phyloP scores from a whole-genome alignment of 2,888 invertebrate species.

The Sinopyrophorus schimmeli region DNA sequence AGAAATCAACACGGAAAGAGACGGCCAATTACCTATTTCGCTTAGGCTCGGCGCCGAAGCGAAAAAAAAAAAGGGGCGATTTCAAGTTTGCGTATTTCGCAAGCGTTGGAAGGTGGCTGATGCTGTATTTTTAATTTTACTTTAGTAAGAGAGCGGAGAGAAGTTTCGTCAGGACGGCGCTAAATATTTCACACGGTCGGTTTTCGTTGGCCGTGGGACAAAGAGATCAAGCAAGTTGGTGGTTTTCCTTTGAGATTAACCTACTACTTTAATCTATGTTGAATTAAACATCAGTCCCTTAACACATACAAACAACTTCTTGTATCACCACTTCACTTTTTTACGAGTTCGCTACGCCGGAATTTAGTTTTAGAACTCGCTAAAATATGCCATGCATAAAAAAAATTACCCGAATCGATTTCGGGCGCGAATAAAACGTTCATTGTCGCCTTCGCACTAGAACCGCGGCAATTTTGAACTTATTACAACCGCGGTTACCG shows the following conservation, averaged over 20 bases:
- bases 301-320: slow-evolving; percentile 41
- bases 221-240: slow-evolving; percentile 26
- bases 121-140: slow-evolving; percentile 46
- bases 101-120: slow-evolving; percentile 8
- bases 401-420: too few species aligned
- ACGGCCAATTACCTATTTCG: too few species aligned
- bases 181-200: slow-evolving; percentile 42
- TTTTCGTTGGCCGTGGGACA: slow-evolving; percentile 30
- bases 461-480: too few species aligned
- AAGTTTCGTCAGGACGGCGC: slow-evolving; percentile 41
- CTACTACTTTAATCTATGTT: slow-evolving; percentile 49
- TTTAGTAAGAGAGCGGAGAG: slow-evolving; percentile 38
- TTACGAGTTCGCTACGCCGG: slow-evolving; percentile 12
- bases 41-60: too few species aligned
- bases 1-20: too few species aligned
- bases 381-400: too few species aligned
- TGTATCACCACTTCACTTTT: slow-evolving; percentile 36
- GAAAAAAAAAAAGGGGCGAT: too few species aligned
- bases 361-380: slow-evolving; percentile 2
- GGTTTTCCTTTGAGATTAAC: slow-evolving; percentile 45
- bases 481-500: too few species aligned
- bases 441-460: too few species aligned
- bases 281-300: slow-evolving; percentile 48
- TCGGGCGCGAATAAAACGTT: too few species aligned
- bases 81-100: too few species aligned